Evolutionary conservation across 2,113 vertebrate genomes (phyloP), one percentile per base, ranked within the genome.

Genomic region (Gavialis gangeticus): DNA sequence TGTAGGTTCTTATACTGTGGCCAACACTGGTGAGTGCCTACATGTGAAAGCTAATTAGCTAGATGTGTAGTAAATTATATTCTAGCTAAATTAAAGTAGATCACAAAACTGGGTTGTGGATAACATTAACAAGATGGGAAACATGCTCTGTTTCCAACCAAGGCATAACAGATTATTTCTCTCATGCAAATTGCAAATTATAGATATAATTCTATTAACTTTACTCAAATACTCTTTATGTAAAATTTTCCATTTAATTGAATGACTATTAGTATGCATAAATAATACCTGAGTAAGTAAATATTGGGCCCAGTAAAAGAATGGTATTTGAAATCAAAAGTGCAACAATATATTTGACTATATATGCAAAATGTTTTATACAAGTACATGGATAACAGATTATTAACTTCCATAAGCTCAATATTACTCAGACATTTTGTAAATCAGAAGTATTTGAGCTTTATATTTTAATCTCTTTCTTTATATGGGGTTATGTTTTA

Each of bases 371-470:
- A 94, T 96, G 93, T 28, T 83, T 57, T 92, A 87, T 87, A 81
- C 59, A 75, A 75, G 92, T 59, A 78, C 82, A 80, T 93, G 91
- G 46, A 87, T 73, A 18, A 89, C 82, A 28, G 73, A 71, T 79
- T 90, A 93, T 97, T 89, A 73, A 46, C 59, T 96, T 93, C 83
- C 75, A 56, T 81, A 59, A 82, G 77, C 85, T 73, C 46, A 24
- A 25, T 79, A 85, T 63, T 84, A 10, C 34, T 84, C 18, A 76
- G 90, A 89, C 82, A 95, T 84, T 93, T 85, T 91, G 93, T 87
- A 93, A 4, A 3, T 66, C 75, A 93, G 95, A 84, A 93, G 95
- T 95, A 94, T 67, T 96, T 95, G 92, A 96, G 57, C 79, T 81
- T 87, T 94, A 81, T 88, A n/a, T 91, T 89, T 19, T 46, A 66